Evolutionary conservation across 2,797 vertebrate species (phyloP).

Genomic region (Emys orbicularis): DNA sequence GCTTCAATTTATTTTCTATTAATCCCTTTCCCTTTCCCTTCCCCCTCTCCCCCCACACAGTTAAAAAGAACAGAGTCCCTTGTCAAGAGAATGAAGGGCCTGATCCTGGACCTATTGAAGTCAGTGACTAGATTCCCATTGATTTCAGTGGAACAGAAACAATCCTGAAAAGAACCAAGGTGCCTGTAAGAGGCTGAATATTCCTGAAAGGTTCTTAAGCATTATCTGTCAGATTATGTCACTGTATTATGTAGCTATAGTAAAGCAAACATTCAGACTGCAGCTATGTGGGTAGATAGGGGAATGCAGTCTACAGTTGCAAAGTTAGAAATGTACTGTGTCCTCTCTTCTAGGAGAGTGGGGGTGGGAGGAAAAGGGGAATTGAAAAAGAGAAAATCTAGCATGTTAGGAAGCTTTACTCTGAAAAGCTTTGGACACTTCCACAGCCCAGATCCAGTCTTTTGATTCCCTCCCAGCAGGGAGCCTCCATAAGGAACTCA

Average conservation of each 20-base stretch:
- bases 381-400: neutral
- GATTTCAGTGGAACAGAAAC: constrained; percentile 33
- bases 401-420: neutral
- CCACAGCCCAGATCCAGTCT: neutral
- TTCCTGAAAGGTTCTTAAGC: neutral
- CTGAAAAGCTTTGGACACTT: neutral
- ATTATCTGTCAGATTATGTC: neutral
- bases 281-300: neutral
- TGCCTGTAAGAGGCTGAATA: neutral
- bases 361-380: neutral
- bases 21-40: constrained; percentile 33
- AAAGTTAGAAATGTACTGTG: neutral
- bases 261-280: neutral
- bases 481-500: neutral
- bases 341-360: neutral
- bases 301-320: neutral
- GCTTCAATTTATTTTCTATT: constrained; percentile 51
- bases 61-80: neutral
- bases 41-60: too few relatives aligned
- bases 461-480: neutral
- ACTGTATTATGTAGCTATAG: neutral
- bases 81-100: constrained; percentile 38
- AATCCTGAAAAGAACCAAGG: constrained; percentile 14
- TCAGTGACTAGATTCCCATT: constrained; percentile 23
- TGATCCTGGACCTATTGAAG: constrained; percentile 6